Percentiles rank a stretch among this genome's conserved stretches.
Evolutionary conservation across 92 coral and sea anemone species (phyloP).

Genomic region (Bergia puertoricense): DNA sequence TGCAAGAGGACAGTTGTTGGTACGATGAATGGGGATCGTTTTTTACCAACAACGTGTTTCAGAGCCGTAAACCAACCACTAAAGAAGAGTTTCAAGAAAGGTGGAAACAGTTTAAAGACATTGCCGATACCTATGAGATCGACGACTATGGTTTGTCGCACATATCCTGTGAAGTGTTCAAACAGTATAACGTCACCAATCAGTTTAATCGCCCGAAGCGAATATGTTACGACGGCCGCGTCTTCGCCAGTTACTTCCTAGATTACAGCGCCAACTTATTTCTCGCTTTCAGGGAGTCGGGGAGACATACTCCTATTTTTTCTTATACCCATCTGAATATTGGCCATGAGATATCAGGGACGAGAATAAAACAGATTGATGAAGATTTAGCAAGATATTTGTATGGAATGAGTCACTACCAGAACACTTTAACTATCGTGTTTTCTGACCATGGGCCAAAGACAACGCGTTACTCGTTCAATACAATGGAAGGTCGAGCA

Average conservation of each 20-base stretch:
- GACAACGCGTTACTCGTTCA: conserved; percentile 79
- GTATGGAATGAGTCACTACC: conserved; percentile 62
- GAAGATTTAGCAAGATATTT: conserved; percentile 71
- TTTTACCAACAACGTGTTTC: conserved; percentile 74
- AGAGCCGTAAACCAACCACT: conserved; percentile 58
- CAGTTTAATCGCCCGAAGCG: conserved; percentile 75
- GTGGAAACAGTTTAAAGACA: conserved; percentile 64
- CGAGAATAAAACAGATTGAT: conserved; percentile 81
- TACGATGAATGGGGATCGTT: conserved; percentile 90
- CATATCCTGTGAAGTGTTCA: conserved; percentile 74
- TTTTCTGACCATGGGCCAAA: conserved; percentile 97
- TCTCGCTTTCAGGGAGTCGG: conserved; percentile 57
- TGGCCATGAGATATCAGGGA: conserved; percentile 87
- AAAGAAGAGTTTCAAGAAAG: conserved; percentile 57
- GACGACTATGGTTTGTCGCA: conserved; percentile 90
- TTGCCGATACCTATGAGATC: conserved; percentile 45
- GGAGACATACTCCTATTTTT: conserved; percentile 69
- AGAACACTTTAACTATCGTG: conserved; percentile 80
- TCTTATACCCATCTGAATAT: conserved; percentile 81
- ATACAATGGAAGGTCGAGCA: conserved; percentile 86
- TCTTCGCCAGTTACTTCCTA: conserved; percentile 71
- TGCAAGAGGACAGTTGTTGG: conserved; percentile 98
- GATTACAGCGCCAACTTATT: conserved; percentile 68
- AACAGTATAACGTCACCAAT: conserved; percentile 75
- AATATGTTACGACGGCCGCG: conserved; percentile 79